Evolutionary conservation across 2,113 vertebrate genomes (phyloP).

Genomic region (Salminus brasiliensis): DNA sequence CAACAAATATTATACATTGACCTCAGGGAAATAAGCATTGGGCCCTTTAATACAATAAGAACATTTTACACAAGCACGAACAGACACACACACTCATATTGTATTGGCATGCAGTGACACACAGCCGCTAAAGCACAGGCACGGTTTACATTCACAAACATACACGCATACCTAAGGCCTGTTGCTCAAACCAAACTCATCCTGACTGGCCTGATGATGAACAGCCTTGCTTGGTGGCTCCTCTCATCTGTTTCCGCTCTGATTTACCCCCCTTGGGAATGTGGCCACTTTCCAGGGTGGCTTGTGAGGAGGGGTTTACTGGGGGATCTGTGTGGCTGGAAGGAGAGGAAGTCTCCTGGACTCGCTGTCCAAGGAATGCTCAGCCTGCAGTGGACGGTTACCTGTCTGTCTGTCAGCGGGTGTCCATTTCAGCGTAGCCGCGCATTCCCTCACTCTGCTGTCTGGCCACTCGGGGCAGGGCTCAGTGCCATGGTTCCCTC

Average conservation of each 20-base stretch:
- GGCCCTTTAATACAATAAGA: no score
- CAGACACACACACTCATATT: neutral
- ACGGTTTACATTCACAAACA: neutral
- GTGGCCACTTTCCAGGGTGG: conserved; percentile 53
- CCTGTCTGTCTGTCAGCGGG: conserved; percentile 63
- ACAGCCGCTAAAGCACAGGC: conserved; percentile 4
- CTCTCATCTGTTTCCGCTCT: conserved; percentile 66
- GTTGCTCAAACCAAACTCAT: conserved; percentile 13
- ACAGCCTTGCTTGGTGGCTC: conserved; percentile 40
- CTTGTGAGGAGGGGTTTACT: conserved; percentile 15
- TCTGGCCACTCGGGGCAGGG: conserved; percentile 49
- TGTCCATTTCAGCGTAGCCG: conserved; percentile 63
- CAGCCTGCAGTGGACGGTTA: conserved; percentile 61
- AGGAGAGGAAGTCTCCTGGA: conserved; percentile 60
- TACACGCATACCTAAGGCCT: neutral
- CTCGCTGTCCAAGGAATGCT: conserved; percentile 62
- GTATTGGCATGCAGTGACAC: neutral
- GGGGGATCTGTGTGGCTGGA: conserved; percentile 4
- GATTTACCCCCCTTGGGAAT: conserved; percentile 58
- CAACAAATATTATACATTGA: no score
- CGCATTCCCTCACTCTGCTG: conserved; percentile 45
- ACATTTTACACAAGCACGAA: neutral
- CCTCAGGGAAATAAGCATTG: no score
- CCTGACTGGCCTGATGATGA: conserved; percentile 30
- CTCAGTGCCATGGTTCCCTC: conserved; percentile 1